phyloP scores from a whole-genome alignment of 2,888 invertebrate species.

The Bursaphelenchus okinawaensis region DNA sequence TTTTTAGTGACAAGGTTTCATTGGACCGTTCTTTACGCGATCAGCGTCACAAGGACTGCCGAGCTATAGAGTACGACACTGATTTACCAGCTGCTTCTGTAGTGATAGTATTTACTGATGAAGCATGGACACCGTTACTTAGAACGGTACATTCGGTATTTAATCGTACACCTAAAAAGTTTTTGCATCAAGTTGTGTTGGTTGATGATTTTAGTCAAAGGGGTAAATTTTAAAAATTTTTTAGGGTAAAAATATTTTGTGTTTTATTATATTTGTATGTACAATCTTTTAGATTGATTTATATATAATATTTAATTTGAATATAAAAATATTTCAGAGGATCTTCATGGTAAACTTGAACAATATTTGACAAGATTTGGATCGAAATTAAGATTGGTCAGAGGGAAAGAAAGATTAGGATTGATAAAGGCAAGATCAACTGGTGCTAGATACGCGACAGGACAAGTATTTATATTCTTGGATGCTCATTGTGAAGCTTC shows the following conservation, averaged over 20 bases:
- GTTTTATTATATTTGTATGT: too few relatives aligned
- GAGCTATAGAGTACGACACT: slow-evolving; percentile 64
- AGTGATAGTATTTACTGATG: slow-evolving; percentile 77
- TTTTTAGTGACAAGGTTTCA: slow-evolving; percentile 61
- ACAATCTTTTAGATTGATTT: not conserved
- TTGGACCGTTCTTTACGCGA: slow-evolving; percentile 61
- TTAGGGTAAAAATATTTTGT: not conserved
- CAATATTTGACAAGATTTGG: slow-evolving; percentile 68
- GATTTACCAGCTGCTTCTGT: slow-evolving; percentile 64
- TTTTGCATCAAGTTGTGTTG: slow-evolving; percentile 82
- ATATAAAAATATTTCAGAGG: slow-evolving; percentile 63
- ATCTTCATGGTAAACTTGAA: slow-evolving; percentile 71
- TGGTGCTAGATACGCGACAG: slow-evolving; percentile 74
- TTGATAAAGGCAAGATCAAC: slow-evolving; percentile 74
- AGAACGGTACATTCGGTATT: slow-evolving; percentile 75
- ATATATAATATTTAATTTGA: not conserved
- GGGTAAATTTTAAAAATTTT: slow-evolving; percentile 60
- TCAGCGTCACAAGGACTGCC: slow-evolving; percentile 59
- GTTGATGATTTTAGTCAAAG: slow-evolving; percentile 87
- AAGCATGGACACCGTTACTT: slow-evolving; percentile 68
- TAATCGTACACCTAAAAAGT: slow-evolving; percentile 68
- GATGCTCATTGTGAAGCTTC: slow-evolving; percentile 87
- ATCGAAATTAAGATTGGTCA: slow-evolving; percentile 68
- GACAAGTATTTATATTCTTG: slow-evolving; percentile 76
- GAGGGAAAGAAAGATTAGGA: slow-evolving; percentile 74